phyloP scores from a whole-genome alignment of 2,888 invertebrate species.

The Apamea sordens region DNA sequence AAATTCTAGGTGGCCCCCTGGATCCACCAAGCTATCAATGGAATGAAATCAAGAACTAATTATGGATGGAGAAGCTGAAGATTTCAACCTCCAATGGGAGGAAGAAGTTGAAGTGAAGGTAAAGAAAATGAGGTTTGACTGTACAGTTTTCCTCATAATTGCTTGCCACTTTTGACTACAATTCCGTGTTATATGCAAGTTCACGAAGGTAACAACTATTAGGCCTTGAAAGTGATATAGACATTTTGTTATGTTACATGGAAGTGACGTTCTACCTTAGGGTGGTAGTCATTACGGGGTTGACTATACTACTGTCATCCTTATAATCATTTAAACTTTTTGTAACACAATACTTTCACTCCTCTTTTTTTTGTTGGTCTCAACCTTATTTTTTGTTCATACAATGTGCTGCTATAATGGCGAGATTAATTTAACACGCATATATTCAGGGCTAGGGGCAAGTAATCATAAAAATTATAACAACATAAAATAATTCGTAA shows the following conservation, averaged over 20 bases:
- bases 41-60: conserved; percentile 66
- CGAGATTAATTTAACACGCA: neutral
- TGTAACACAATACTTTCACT: neutral
- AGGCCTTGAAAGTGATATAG: neutral
- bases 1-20: conserved; percentile 44
- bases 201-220: neutral
- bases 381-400: neutral
- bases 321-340: neutral
- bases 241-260: neutral
- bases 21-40: conserved; percentile 65
- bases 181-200: neutral
- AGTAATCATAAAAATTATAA: neutral
- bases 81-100: conserved; percentile 87
- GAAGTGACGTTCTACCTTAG: neutral
- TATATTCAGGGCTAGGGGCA: neutral
- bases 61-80: conserved; percentile 84
- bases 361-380: neutral
- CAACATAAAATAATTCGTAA: neutral
- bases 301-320: neutral
- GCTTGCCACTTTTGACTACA: too few relatives aligned
- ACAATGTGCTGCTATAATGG: neutral
- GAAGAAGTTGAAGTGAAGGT: conserved; percentile 86
- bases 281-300: neutral
- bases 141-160: neutral
- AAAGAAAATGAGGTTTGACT: conserved; percentile 38